Conservation (phyloP, 2,113 vertebrate genomes). For the Rallus limicola region DNA sequence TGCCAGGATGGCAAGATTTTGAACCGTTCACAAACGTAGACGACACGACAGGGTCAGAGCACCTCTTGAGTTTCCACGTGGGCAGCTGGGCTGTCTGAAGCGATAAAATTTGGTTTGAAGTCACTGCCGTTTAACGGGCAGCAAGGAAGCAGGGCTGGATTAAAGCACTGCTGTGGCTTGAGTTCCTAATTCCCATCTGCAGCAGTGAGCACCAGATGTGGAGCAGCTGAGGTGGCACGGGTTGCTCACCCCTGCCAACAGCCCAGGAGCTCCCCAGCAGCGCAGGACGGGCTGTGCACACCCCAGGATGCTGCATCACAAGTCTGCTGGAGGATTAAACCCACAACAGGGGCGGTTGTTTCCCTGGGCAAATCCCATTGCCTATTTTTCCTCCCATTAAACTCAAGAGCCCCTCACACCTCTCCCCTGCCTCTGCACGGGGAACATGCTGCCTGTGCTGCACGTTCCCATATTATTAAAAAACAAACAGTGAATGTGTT, state of each 20-base stretch:
- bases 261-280: neutral
- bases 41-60: slow-evolving; percentile 1
- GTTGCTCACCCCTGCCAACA: neutral
- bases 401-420: neutral
- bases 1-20: slow-evolving; percentile 12
- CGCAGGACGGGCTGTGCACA: rapidly evolving
- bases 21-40: neutral
- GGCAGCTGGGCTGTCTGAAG: neutral
- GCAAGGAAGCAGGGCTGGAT: neutral
- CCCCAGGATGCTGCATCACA: neutral
- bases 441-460: neutral
- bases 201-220: neutral
- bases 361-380: neutral
- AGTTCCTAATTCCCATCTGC: neutral
- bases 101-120: neutral
- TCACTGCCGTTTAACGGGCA: neutral
- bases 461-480: neutral
- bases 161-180: neutral
- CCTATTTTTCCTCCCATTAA: neutral
- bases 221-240: neutral
- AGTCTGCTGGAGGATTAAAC: neutral
- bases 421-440: neutral
- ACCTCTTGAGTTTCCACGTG: neutral
- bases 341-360: neutral
- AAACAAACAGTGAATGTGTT: neutral